Percentiles rank a stretch among this genome's conserved stretches.
Conservation (phyloP, 2,888 invertebrate species). For the Dendrolimus pini region DNA sequence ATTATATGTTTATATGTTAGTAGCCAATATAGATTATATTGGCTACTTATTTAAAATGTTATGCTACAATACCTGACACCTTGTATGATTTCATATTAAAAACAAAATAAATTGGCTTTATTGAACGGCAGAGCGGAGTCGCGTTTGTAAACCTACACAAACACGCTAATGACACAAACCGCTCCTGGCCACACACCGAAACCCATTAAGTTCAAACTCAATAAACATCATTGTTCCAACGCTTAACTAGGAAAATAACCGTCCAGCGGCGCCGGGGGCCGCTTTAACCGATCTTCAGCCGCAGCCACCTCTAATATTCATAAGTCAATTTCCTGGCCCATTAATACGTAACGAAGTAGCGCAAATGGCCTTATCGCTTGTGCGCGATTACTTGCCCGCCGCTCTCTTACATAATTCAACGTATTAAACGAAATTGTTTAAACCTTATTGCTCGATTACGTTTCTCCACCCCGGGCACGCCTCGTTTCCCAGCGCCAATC, state of each 20-base stretch:
- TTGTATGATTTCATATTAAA: too few relatives aligned
- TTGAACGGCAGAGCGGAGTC: neutral
- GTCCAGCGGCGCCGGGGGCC: constrained; percentile 52
- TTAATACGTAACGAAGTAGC: constrained; percentile 77
- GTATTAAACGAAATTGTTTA: constrained; percentile 79
- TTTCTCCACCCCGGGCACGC: constrained; percentile 70
- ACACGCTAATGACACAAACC: constrained; percentile 62
- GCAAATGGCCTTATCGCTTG: constrained; percentile 77
- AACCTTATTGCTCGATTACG: constrained; percentile 78
- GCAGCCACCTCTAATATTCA: constrained; percentile 76
- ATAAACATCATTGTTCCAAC: constrained; percentile 70
- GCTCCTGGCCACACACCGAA: constrained; percentile 48
- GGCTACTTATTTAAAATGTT: too few relatives aligned
- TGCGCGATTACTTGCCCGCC: constrained; percentile 75
- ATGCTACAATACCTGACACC: too few relatives aligned
- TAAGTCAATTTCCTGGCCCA: constrained; percentile 77
- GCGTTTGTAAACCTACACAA: constrained; percentile 26
- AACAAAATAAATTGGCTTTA: too few relatives aligned
- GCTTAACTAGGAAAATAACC: constrained; percentile 70
- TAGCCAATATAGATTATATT: too few relatives aligned
- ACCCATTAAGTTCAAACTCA: constrained; percentile 69
- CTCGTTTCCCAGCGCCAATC: constrained; percentile 65
- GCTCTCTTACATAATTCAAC: constrained; percentile 77
- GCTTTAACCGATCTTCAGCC: constrained; percentile 64
- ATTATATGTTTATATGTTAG: too few relatives aligned